phyloP scores from a whole-genome alignment of 2,888 invertebrate species.

The Nomada lathburiana region DNA sequence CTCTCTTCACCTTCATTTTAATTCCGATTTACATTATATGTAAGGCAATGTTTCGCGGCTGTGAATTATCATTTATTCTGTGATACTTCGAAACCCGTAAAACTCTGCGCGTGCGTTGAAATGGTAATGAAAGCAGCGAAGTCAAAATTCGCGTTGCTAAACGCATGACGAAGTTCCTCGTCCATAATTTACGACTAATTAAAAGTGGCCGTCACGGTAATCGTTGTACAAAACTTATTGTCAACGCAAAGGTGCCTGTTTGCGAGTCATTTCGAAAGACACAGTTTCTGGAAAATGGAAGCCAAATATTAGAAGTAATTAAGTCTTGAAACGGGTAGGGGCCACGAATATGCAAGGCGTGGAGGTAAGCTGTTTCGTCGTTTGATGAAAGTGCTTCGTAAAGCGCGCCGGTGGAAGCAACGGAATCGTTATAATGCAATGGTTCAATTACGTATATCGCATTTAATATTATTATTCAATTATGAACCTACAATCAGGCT shows the following conservation, averaged over 20 bases:
- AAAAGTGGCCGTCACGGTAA: background rate
- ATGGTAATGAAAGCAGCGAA: background rate
- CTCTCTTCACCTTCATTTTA: no score
- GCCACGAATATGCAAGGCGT: background rate
- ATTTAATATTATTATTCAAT: no score
- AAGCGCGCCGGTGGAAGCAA: no score
- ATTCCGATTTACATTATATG: no score
- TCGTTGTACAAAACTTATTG: background rate
- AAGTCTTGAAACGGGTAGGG: background rate
- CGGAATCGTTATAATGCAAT: no score
- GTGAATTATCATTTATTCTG: no score
- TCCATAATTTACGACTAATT: background rate
- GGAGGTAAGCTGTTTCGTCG: background rate
- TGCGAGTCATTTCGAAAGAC: background rate
- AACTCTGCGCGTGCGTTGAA: no score
- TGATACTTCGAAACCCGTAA: no score
- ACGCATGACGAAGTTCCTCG: background rate
- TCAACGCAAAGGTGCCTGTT: background rate
- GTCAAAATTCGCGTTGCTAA: background rate
- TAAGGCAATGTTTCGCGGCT: no score
- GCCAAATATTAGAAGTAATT: slow-evolving; percentile 10
- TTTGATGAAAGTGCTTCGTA: no score
- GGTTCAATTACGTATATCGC: no score
- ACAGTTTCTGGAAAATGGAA: background rate
- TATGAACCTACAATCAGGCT: no score